Evolutionary conservation across 2,113 vertebrate species (phyloP).

Genomic region (Pogonocichla stellata): DNA sequence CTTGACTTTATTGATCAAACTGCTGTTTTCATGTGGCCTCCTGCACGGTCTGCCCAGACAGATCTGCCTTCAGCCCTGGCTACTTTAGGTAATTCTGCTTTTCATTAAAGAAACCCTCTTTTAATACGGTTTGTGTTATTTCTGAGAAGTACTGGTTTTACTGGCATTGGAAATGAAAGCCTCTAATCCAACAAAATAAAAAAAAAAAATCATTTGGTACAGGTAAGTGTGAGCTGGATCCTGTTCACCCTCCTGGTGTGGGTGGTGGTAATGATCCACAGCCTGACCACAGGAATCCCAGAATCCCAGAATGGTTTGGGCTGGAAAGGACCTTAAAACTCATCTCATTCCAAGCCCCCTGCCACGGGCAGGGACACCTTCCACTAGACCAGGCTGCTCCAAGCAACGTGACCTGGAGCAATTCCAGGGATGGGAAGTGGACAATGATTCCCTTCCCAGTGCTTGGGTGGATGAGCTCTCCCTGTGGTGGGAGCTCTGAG

Average conservation of each 20-base stretch:
- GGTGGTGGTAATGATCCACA: not conserved
- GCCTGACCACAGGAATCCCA: not conserved
- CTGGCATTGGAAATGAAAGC: not conserved
- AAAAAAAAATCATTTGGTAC: not conserved
- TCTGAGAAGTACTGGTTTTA: not conserved
- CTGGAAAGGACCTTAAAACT: not conserved
- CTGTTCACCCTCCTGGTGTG: not conserved
- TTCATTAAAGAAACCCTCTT: not conserved
- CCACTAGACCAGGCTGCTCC: not conserved
- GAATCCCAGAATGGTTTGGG: not conserved
- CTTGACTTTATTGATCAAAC: not conserved
- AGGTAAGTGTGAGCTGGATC: not conserved
- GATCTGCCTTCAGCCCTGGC: not conserved
- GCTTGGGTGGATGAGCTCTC: fast-evolving
- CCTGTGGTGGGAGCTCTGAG: not conserved
- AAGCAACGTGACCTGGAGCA: not conserved
- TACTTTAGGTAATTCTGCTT: not conserved
- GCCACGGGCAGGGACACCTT: not conserved
- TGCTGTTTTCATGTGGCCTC: fast-evolving
- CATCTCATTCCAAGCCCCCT: not conserved
- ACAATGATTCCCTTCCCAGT: not conserved
- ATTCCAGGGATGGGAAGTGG: not conserved
- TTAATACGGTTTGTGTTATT: not conserved
- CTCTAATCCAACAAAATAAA: not conserved
- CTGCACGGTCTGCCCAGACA: not conserved